Percentiles rank a stretch among this genome's conserved stretches.
Conservation (phyloP, 2,888 invertebrate genomes). For the Stictocephala bisonia region DNA sequence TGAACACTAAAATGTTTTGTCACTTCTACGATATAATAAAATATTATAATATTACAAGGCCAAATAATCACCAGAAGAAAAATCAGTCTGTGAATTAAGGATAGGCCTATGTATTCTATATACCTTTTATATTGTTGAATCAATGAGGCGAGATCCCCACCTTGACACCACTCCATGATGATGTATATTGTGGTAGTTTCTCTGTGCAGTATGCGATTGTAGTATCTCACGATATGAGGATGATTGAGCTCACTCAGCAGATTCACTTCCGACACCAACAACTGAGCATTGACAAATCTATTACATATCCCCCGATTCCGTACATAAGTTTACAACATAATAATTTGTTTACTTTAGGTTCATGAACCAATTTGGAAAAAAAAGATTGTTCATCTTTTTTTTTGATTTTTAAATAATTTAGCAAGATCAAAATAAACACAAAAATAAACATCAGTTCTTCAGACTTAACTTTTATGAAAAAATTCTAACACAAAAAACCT, state of each 20-base stretch:
- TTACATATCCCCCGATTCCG: neutral
- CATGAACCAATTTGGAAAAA: slow-evolving; percentile 58
- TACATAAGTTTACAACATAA: neutral
- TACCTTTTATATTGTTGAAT: slow-evolving; percentile 66
- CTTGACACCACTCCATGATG: slow-evolving; percentile 73
- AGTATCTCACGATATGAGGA: slow-evolving; percentile 70
- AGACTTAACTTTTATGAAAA: too few relatives aligned
- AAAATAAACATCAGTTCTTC: too few relatives aligned
- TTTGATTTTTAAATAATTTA: too few relatives aligned
- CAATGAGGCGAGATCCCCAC: slow-evolving; percentile 70
- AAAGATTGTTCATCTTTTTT: neutral
- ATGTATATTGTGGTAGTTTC: slow-evolving; percentile 71
- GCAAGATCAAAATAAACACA: too few relatives aligned
- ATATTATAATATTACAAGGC: too few relatives aligned
- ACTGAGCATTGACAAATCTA: too few relatives aligned
- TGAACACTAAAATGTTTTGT: too few relatives aligned
- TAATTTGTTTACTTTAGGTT: slow-evolving; percentile 57
- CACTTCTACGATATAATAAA: too few relatives aligned
- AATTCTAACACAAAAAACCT: too few relatives aligned
- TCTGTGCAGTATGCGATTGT: slow-evolving; percentile 70
- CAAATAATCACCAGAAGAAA: too few relatives aligned
- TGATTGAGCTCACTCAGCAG: slow-evolving; percentile 68
- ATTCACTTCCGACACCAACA: slow-evolving; percentile 69
- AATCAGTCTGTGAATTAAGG: too few relatives aligned
- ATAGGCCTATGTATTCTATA: too few relatives aligned